Conservation (phyloP, 1,140 invertebrate genomes). For the Ceratina australensis region DNA sequence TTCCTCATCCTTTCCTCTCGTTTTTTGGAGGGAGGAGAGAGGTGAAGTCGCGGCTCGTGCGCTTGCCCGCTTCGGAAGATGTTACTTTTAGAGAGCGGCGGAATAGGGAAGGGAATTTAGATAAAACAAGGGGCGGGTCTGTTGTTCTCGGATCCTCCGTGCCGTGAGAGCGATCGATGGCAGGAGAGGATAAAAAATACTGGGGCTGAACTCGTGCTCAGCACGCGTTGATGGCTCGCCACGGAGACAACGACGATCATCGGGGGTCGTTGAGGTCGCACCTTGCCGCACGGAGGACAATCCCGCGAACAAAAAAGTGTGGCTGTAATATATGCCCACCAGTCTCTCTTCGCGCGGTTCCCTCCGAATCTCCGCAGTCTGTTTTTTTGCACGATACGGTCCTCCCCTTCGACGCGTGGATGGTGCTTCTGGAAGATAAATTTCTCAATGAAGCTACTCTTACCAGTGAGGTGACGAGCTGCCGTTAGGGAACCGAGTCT, state of each 20-base stretch:
- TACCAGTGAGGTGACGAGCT: no score
- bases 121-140: conserved; percentile 37
- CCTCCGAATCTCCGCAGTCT: conserved; percentile 3
- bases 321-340: conserved; percentile 35
- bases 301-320: neutral
- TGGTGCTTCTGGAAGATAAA: conserved; percentile 23
- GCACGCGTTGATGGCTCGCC: conserved; percentile 36
- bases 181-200: neutral
- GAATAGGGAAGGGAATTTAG: conserved; percentile 33
- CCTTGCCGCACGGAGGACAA: conserved; percentile 13
- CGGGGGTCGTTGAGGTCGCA: neutral
- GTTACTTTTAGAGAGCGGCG: conserved; percentile 6
- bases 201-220: conserved; percentile 32
- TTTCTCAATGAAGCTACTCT: neutral
- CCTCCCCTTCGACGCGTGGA: conserved; percentile 2
- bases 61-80: conserved; percentile 13
- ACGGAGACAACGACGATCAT: conserved; percentile 42
- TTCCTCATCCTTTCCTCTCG: no score
- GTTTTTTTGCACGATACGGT: neutral
- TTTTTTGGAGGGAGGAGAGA: no score
- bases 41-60: neutral
- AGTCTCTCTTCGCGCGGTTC: neutral
- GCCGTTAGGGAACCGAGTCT: neutral
- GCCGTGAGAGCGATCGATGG: conserved; percentile 10
- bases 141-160: conserved; percentile 4